Conservation (phyloP, 2,113 vertebrate genomes). For the Collichthys lucidus region DNA sequence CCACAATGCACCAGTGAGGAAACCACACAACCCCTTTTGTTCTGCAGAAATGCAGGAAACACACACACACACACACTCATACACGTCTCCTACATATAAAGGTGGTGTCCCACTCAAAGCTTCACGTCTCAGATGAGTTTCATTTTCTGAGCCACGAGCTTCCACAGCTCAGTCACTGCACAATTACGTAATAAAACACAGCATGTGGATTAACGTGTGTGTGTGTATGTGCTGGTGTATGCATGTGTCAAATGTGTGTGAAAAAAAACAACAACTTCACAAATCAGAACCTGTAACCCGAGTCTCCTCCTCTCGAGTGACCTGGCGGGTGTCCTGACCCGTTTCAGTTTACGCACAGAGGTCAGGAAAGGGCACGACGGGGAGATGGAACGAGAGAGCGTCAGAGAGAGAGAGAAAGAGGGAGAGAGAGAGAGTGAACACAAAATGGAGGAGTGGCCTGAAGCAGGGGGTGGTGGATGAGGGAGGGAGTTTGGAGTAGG, state of each 20-base stretch:
- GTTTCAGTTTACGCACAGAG: slow-evolving; percentile 75
- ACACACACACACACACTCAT: not conserved
- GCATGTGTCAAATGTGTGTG: slow-evolving; percentile 20
- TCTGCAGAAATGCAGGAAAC: slow-evolving; percentile 67
- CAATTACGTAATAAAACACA: slow-evolving; percentile 44
- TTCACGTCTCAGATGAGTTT: slow-evolving; percentile 22
- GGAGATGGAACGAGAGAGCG: slow-evolving; percentile 43
- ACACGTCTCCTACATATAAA: slow-evolving; percentile 36
- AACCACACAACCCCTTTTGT: slow-evolving; percentile 77
- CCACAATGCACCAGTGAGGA: slow-evolving; percentile 78
- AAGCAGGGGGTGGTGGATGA: slow-evolving; percentile 35
- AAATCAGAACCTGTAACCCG: slow-evolving; percentile 67
- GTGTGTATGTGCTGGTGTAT: not conserved
- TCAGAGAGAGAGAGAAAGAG: slow-evolving; percentile 40
- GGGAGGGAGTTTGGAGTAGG: slow-evolving; percentile 48
- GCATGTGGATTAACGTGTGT: slow-evolving; percentile 26
- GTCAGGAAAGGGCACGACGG: slow-evolving; percentile 67
- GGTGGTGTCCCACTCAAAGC: slow-evolving; percentile 17
- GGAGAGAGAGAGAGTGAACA: slow-evolving; percentile 15
- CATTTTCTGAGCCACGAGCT: slow-evolving; percentile 13
- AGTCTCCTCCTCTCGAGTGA: slow-evolving; percentile 66
- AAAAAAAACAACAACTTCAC: slow-evolving; percentile 14
- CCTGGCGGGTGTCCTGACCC: slow-evolving; percentile 76
- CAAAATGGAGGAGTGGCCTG: slow-evolving; percentile 79
- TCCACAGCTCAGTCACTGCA: slow-evolving; percentile 10